phyloP scores from a whole-genome alignment of 64 coral and sea anemone genomes.

The Stichodactyla helianthus region DNA sequence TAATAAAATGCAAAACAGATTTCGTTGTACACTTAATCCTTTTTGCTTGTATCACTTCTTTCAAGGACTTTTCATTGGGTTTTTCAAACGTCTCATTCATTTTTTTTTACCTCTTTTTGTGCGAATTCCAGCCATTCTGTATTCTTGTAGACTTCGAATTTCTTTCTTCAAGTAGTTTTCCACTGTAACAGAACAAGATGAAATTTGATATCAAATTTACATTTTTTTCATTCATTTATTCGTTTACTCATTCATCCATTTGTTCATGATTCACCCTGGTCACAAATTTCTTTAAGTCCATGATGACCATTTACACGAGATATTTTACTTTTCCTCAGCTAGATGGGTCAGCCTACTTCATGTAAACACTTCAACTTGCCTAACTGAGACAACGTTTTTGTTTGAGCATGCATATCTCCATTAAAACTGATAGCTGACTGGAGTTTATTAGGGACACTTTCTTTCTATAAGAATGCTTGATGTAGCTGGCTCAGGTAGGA shows the following conservation, averaged over 20 bases:
- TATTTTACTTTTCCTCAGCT: too few relatives aligned
- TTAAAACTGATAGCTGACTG: too few relatives aligned
- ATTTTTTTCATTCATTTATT: neutral
- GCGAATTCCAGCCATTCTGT: slow-evolving; percentile 71
- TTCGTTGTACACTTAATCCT: too few relatives aligned
- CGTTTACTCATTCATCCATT: neutral
- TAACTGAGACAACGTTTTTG: too few relatives aligned
- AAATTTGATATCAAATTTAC: neutral
- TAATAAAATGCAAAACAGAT: neutral
- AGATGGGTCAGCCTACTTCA: too few relatives aligned
- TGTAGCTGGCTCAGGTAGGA: too few relatives aligned
- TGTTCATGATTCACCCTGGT: neutral
- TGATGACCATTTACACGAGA: too few relatives aligned
- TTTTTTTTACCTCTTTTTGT: slow-evolving; percentile 55
- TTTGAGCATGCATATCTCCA: too few relatives aligned
- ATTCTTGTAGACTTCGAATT: slow-evolving; percentile 68
- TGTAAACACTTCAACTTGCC: too few relatives aligned
- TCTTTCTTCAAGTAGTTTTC: slow-evolving; percentile 83
- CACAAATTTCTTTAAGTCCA: too few relatives aligned
- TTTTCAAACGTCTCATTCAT: neutral
- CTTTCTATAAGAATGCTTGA: too few relatives aligned
- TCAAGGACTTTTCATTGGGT: neutral
- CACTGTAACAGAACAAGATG: slow-evolving; percentile 43
- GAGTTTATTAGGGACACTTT: too few relatives aligned
- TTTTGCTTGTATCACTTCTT: neutral